Evolutionary conservation across 2,113 vertebrate genomes (phyloP), one percentile per base, ranked within the genome.

Genomic region (Otocyon megalotis): DNA sequence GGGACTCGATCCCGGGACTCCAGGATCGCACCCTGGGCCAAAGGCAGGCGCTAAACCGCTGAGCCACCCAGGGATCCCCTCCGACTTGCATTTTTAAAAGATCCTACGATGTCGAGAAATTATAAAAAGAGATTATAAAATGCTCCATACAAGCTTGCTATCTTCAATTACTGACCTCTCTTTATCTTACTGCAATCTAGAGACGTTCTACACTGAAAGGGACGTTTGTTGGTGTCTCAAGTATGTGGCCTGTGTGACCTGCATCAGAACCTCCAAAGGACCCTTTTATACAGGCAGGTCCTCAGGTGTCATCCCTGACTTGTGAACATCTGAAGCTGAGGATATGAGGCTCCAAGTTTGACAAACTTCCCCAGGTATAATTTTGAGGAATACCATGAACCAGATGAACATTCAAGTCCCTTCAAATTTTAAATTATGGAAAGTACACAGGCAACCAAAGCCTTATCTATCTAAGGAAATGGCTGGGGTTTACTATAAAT

Each of bases 21-120:
- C n/a, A n/a, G n/a, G n/a, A n/a, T n/a, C n/a, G n/a, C n/a, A n/a
- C n/a, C n/a, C n/a, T n/a, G n/a, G n/a, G n/a, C n/a, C n/a, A n/a
- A n/a, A n/a, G n/a, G n/a, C n/a, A n/a, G n/a, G n/a, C n/a, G n/a
- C n/a, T n/a, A n/a, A n/a, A n/a, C n/a, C n/a, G n/a, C n/a, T n/a
- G n/a, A n/a, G n/a, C n/a, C n/a, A n/a, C n/a, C n/a, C n/a, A n/a
- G n/a, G n/a, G n/a, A n/a, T n/a, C n/a, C n/a, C n/a, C n/a, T 17
- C 43, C 54, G 26, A 32, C 71, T 48, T 85, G n/a, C 30, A 56
- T 88, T 94, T 90, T 60, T 24, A 77, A 96, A 96, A 62, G 85
- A 71, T 54, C 74, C 79, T 14, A 71, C 35, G 11, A 77, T 19
- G 10, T 84, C 65, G 82, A 43, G 16, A 79, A 93, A 88, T 65